Evolutionary conservation across 2,113 vertebrate species (phyloP).

Genomic region (Antigone vipio): DNA sequence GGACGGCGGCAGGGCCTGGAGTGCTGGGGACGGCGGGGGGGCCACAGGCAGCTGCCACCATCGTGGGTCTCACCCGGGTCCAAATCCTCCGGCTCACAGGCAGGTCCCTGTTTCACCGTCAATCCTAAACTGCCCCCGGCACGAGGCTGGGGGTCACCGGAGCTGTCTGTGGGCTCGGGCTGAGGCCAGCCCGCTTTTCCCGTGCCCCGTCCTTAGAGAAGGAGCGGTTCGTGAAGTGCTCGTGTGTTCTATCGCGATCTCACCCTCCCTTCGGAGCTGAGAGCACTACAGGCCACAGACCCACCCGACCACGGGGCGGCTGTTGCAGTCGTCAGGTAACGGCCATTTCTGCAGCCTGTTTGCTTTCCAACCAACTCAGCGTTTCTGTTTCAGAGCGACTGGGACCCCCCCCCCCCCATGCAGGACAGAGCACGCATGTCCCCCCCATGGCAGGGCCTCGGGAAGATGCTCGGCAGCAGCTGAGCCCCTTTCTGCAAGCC

Average conservation of each 20-base stretch:
- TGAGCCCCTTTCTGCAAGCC: background rate
- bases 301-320: background rate
- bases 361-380: background rate
- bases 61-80: background rate
- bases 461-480: background rate
- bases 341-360: background rate
- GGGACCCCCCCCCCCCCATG: no score
- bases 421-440: background rate
- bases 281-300: background rate
- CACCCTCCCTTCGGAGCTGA: background rate
- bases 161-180: background rate
- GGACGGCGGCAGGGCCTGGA: background rate
- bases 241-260: background rate
- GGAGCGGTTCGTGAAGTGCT: background rate
- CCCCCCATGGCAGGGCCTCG: no score
- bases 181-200: background rate
- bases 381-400: accelerated
- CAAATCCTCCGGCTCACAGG: accelerated
- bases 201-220: background rate
- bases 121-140: background rate
- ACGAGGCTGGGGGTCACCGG: background rate
- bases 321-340: background rate
- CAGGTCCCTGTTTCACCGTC: background rate
- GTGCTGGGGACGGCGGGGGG: accelerated
- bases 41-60: accelerated